Percentiles rank a stretch among this genome's conserved stretches.
These are phyloP conservation scores for Cyprinella venusta DNA, from an alignment of 2,797 vertebrate species.

Conservation along the genomic window DNA sequence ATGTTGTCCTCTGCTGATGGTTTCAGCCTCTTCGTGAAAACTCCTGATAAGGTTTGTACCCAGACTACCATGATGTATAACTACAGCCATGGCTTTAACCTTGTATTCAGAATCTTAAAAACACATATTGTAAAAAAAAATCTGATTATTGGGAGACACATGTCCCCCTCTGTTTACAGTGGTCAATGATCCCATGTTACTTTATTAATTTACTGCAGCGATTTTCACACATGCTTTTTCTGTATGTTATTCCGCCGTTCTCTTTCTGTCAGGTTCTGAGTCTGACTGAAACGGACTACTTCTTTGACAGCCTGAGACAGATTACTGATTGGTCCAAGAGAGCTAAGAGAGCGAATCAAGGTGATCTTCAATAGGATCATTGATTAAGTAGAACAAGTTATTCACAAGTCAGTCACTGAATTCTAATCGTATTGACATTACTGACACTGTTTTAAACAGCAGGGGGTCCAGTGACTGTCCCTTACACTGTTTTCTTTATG, in stretches of 20 bases:
- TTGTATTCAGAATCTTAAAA: constrained; percentile 6
- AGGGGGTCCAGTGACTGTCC: constrained; percentile 73
- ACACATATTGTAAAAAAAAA: too few relatives aligned
- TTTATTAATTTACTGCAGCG: not conserved
- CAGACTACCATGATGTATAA: not conserved
- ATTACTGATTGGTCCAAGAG: constrained; percentile 90
- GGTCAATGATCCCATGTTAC: not conserved
- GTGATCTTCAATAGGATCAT: constrained; percentile 67
- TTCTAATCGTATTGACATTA: not conserved
- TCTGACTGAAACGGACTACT: constrained; percentile 90
- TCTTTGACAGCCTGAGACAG: constrained; percentile 93
- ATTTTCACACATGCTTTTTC: not conserved
- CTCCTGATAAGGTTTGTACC: constrained; percentile 86
- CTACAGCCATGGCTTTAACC: not conserved
- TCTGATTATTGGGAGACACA: not conserved
- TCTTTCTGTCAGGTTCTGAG: constrained; percentile 85
- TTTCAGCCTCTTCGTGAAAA: constrained; percentile 94
- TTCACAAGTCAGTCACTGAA: not conserved
- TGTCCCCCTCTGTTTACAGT: not conserved
- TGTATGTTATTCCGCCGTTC: not conserved
- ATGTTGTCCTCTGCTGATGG: constrained; percentile 86
- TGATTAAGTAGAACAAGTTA: not conserved
- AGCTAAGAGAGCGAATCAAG: constrained; percentile 84
- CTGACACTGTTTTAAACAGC: constrained; percentile 44
- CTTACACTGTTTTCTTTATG: constrained; percentile 93